Conservation (phyloP, 2,797 vertebrate species). For the Kryptolebias ocellatus region DNA sequence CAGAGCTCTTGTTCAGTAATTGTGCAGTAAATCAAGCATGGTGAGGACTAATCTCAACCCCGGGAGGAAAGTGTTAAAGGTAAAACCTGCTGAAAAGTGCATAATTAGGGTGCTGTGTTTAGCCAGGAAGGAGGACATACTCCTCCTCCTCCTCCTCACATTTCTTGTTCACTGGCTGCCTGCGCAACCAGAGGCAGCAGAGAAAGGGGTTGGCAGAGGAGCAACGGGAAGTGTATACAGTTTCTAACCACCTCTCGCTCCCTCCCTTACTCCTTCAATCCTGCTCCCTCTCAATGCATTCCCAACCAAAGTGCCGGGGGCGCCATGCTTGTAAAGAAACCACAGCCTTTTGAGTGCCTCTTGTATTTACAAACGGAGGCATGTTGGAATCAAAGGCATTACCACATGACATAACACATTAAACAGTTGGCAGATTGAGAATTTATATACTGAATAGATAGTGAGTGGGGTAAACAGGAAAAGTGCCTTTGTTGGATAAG, state of each 20-base stretch:
- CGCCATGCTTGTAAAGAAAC: conserved; percentile 92
- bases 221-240: conserved; percentile 77
- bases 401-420: conserved; percentile 99
- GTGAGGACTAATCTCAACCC: conserved; percentile 75
- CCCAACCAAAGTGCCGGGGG: conserved; percentile 93
- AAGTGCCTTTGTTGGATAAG: conserved; percentile 83
- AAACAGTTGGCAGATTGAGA: conserved; percentile 95
- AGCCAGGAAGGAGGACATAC: conserved; percentile 71
- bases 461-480: conserved; percentile 87
- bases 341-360: conserved; percentile 98
- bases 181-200: conserved; percentile 66
- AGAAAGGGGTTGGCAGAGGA: conserved; percentile 74
- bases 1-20: conserved; percentile 77
- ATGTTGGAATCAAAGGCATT: conserved; percentile 99
- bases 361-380: conserved; percentile 99
- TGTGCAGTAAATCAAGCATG: conserved; percentile 78
- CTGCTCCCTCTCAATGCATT: conserved; percentile 77
- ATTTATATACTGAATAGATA: conserved; percentile 91
- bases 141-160: conserved; percentile 69
- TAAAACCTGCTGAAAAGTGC: conserved; percentile 78
- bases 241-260: conserved; percentile 78
- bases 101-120: conserved; percentile 73
- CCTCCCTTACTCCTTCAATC: conserved; percentile 70
- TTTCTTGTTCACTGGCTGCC: conserved; percentile 74
- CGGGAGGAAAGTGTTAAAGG: conserved; percentile 81